These are phyloP conservation scores for Rhea pennata DNA, from an alignment of 2,113 vertebrate species.

Conservation along the genomic window DNA sequence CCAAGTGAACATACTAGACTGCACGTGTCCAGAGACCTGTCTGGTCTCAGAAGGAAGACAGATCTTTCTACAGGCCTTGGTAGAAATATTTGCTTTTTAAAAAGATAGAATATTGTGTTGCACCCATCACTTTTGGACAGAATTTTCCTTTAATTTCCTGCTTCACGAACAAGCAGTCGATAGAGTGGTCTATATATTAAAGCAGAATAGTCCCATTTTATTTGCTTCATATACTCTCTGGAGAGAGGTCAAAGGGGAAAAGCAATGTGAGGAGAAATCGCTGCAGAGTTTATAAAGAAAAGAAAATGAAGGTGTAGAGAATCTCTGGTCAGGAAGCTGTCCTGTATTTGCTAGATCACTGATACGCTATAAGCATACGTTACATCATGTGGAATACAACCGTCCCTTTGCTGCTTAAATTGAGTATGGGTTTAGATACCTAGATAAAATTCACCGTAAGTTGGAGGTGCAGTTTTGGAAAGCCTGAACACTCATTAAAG, in stretches of 20 bases:
- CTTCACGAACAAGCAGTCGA: neutral
- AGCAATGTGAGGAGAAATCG: neutral
- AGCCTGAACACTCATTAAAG: neutral
- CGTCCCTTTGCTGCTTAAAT: neutral
- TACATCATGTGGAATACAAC: neutral
- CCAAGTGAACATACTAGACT: fast-evolving
- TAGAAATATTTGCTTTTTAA: neutral
- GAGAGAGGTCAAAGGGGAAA: neutral
- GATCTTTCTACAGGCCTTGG: neutral
- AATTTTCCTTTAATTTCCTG: neutral
- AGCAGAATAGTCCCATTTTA: neutral
- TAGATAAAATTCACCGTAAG: neutral
- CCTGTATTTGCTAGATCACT: neutral
- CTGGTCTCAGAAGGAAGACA: neutral
- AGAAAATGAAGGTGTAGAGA: neutral
- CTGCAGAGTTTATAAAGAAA: neutral
- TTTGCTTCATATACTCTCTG: neutral
- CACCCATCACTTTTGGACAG: neutral
- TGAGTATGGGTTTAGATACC: neutral
- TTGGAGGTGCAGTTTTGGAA: neutral
- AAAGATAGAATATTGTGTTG: neutral
- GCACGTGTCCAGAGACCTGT: neutral
- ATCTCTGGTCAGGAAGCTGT: neutral
- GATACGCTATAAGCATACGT: neutral
- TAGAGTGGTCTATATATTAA: neutral